Percentiles rank a stretch among this genome's conserved stretches.
These are phyloP conservation scores for Atta cephalotes DNA, from an alignment of 1,140 invertebrate genomes.

Conservation along the genomic window DNA sequence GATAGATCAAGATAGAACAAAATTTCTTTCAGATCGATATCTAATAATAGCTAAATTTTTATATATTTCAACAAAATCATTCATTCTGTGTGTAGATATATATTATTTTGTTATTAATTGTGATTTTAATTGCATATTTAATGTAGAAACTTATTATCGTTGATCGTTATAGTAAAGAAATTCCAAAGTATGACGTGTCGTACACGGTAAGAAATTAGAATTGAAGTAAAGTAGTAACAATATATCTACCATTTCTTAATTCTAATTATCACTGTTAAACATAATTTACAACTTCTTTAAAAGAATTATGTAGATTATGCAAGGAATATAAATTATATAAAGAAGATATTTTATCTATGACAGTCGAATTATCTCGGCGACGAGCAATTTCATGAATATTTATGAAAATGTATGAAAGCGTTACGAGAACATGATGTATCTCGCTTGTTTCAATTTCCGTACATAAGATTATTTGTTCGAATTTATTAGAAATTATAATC, in stretches of 20 bases:
- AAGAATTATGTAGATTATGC: slow-evolving; percentile 50
- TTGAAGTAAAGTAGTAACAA: not conserved
- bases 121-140: not conserved
- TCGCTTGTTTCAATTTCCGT: slow-evolving; percentile 10
- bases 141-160: slow-evolving; percentile 1
- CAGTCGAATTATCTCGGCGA: slow-evolving; percentile 38
- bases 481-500: not conserved
- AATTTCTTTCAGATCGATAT: too few species aligned
- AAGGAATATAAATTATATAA: not conserved
- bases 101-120: not conserved
- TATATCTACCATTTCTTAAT: not conserved
- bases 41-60: too few species aligned
- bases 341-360: slow-evolving; percentile 20
- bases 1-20: too few species aligned
- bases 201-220: not conserved
- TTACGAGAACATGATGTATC: slow-evolving; percentile 28
- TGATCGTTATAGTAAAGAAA: not conserved
- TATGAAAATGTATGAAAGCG: slow-evolving; percentile 43
- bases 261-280: slow-evolving; percentile 41
- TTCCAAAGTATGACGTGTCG: slow-evolving; percentile 9
- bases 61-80: too few species aligned
- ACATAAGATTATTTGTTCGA: slow-evolving; percentile 24
- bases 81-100: too few species aligned
- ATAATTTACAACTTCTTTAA: not conserved
- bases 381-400: slow-evolving; percentile 44